phyloP scores from a whole-genome alignment of 2,888 invertebrate species.

The Eristalis pertinax region DNA sequence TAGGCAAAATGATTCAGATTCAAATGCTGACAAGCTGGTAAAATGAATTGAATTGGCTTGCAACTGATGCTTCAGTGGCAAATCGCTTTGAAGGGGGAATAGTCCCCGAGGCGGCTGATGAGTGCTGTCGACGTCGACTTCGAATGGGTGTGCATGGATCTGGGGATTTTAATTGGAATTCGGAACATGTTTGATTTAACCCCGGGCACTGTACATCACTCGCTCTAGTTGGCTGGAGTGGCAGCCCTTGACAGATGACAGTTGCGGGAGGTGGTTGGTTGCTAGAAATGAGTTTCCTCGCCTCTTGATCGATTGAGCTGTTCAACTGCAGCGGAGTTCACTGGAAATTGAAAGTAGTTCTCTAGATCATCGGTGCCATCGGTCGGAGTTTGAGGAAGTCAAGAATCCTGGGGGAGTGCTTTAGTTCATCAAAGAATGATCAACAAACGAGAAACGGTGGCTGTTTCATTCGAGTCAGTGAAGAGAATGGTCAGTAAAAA shows the following conservation, averaged over 20 bases:
- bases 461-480: no score
- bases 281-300: not conserved
- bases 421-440: no score
- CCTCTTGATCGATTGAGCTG: no score
- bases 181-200: not conserved
- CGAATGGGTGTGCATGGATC: not conserved
- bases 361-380: no score
- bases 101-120: not conserved
- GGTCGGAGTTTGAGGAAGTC: no score
- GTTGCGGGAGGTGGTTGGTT: not conserved
- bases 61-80: conserved; percentile 3
- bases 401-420: no score
- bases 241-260: not conserved
- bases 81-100: no score
- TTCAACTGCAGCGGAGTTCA: no score
- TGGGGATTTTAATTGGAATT: conserved; percentile 49
- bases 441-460: no score
- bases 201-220: not conserved
- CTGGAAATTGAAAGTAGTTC: no score
- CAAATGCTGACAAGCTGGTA: conserved; percentile 15
- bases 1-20: conserved; percentile 13
- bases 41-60: conserved; percentile 39
- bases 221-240: not conserved
- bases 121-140: not conserved
- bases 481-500: no score